Evolutionary conservation across 2,797 vertebrate species (phyloP).

Genomic region (Hyperoplus lanceolatus): DNA sequence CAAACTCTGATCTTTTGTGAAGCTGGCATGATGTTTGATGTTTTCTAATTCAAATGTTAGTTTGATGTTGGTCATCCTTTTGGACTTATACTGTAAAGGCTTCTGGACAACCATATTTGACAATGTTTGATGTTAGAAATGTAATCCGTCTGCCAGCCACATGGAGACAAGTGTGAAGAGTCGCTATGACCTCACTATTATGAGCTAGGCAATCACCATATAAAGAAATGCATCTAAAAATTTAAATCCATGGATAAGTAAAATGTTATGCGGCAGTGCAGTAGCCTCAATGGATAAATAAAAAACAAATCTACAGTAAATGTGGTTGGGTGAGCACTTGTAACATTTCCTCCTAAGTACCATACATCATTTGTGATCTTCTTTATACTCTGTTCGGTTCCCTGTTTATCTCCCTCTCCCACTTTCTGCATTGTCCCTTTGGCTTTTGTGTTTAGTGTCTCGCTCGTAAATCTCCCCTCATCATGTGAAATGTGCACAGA

Average conservation of each 20-base stretch:
- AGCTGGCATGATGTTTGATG: slow-evolving; percentile 21
- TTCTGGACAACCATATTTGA: slow-evolving; percentile 15
- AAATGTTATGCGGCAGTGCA: not conserved
- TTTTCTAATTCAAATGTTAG: slow-evolving; percentile 19
- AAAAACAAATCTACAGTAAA: not conserved
- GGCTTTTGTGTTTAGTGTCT: slow-evolving; percentile 41
- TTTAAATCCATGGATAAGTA: not conserved
- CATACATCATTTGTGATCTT: slow-evolving; percentile 16
- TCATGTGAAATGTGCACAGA: slow-evolving; percentile 29
- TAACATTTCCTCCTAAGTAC: not conserved
- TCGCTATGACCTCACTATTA: not conserved
- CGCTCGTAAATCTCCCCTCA: slow-evolving; percentile 37
- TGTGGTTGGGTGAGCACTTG: not conserved
- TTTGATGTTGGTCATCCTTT: slow-evolving; percentile 37
- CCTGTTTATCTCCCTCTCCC: slow-evolving; percentile 2
- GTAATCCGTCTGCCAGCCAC: not conserved
- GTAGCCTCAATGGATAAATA: too few relatives aligned
- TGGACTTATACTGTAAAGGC: not conserved
- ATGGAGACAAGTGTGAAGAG: not conserved
- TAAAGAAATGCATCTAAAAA: not conserved
- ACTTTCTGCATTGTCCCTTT: slow-evolving; percentile 6
- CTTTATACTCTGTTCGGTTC: slow-evolving; percentile 15
- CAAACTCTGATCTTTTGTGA: slow-evolving; percentile 28
- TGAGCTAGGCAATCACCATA: not conserved
- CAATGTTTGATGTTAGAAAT: slow-evolving; percentile 31